A percentile compares a stretch with the other conserved stretches of the same genome.
phyloP scores from a whole-genome alignment of 2,888 invertebrate genomes.

The Cremastinae sp. region DNA sequence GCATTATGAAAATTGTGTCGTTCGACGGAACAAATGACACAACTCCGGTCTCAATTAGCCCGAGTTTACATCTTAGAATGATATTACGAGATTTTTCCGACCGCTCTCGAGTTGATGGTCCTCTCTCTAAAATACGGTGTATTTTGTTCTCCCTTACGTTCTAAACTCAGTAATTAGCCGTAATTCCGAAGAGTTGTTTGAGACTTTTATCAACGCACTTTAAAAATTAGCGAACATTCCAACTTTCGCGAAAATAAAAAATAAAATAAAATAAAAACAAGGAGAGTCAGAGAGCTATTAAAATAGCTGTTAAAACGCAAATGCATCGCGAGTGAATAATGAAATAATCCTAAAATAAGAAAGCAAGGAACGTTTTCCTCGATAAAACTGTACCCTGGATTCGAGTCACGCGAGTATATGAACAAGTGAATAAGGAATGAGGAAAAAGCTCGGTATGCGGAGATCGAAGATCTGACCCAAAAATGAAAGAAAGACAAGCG shows the following conservation, averaged over 20 bases:
- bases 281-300: conserved; percentile 3
- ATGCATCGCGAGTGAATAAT: no score
- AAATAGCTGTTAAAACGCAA: neutral
- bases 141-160: conserved; percentile 3
- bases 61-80: conserved; percentile 43
- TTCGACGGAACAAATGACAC: conserved; percentile 19
- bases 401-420: no score
- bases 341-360: no score
- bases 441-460: neutral
- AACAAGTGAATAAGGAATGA: neutral
- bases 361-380: no score
- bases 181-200: conserved; percentile 18
- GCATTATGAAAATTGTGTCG: conserved; percentile 5
- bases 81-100: conserved; percentile 50
- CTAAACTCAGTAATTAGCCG: conserved; percentile 42
- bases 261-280: neutral
- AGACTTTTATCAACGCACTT: conserved; percentile 16
- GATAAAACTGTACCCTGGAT: no score
- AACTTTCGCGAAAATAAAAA: conserved; percentile 11
- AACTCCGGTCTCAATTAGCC: conserved; percentile 9
- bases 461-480: no score
- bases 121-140: conserved; percentile 7
- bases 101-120: conserved; percentile 8
- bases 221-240: conserved; percentile 18
- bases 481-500: neutral